Base-by-base conservation (phyloP, 64 coral and sea anemone genomes). In the Dendronephthya gigantea region DNA sequence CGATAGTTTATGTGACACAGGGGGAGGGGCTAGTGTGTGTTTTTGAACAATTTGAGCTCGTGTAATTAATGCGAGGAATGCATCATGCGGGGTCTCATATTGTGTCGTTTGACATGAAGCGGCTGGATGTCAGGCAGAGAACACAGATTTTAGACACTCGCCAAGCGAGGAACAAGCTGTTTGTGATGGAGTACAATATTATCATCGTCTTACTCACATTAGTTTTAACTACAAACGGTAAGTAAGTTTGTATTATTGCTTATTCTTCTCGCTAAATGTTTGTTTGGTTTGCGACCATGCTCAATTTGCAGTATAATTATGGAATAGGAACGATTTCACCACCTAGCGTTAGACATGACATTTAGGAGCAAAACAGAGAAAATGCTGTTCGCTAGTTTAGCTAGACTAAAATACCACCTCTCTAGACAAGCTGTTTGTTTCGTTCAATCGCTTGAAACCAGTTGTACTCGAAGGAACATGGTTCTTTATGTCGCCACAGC, bases 271-370 rank as follows among this genome's bases (percentile, higher is more conserved):
- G 47, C 85, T 91, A 92, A 85, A 49, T 91, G 89, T 91, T 98
- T 98, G 95, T 98, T 98, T 98, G 95, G 93, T 88, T 97, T 93
- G 72, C 49, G 84, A 82, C 92, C 85, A 85, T 88, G 87, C 87
- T 93, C 92, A 98, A 98, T 98, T 98, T 98, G 86, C 95, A 98
- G 91, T 93, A 90, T 89, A 93, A 98, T 98, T 98, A 93, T 83
- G 82, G 87, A 82, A 43, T 84, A 58, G 89, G 91, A 87, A 98
- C 91, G 93, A 98, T 98, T 93, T 98, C 92, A 92, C 87, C 95
- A 98, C 95, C 95, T 90, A 74, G 58, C 72, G 72, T 79, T 34
- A 35, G 72, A 79, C 72, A 79, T 79, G 72, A 79, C 72, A 79
- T 79, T 79, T 79, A 79, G 4, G 72, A 79, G 69, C 25, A 39